phyloP scores from a whole-genome alignment of 2,888 invertebrate genomes.

The Hyposoter dolosus region DNA sequence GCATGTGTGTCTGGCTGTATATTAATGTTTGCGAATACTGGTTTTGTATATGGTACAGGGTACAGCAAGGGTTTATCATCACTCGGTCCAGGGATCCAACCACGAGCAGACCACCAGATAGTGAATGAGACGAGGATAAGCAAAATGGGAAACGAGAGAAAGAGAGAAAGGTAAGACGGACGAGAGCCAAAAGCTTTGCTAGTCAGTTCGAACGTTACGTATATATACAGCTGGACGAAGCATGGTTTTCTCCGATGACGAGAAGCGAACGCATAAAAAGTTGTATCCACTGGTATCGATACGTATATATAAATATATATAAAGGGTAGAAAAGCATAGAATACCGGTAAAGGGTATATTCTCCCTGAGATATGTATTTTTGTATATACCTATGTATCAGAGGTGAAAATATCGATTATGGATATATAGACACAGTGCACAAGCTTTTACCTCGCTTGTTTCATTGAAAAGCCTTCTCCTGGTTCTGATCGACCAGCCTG shows the following conservation, averaged over 20 bases:
- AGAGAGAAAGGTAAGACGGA: conserved; percentile 49
- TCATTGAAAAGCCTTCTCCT: conserved; percentile 70
- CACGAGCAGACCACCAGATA: conserved; percentile 37
- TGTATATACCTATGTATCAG: conserved; percentile 13
- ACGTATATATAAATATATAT: conserved; percentile 34
- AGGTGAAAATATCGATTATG: conserved; percentile 59
- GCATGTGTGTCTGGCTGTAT: neutral
- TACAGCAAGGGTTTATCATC: conserved; percentile 52
- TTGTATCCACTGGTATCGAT: conserved; percentile 43
- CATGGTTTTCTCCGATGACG: conserved; percentile 49
- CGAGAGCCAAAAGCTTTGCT: conserved; percentile 60
- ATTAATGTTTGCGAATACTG: neutral
- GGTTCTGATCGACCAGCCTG: conserved; percentile 55
- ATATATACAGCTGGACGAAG: conserved; percentile 42
- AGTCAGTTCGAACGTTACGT: conserved; percentile 70
- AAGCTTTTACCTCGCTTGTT: conserved; percentile 68
- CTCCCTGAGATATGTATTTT: conserved; percentile 28
- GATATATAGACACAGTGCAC: conserved; percentile 58
- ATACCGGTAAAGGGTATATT: conserved; percentile 64
- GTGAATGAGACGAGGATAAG: conserved; percentile 31
- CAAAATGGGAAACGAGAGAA: conserved; percentile 36
- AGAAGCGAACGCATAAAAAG: conserved; percentile 44
- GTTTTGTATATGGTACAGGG: neutral
- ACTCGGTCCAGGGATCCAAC: conserved; percentile 52
- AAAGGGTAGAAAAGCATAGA: conserved; percentile 22